A percentile compares a stretch with the other conserved stretches of the same genome.
phyloP scores from a whole-genome alignment of 1,140 invertebrate genomes.

The Periplaneta americana region DNA sequence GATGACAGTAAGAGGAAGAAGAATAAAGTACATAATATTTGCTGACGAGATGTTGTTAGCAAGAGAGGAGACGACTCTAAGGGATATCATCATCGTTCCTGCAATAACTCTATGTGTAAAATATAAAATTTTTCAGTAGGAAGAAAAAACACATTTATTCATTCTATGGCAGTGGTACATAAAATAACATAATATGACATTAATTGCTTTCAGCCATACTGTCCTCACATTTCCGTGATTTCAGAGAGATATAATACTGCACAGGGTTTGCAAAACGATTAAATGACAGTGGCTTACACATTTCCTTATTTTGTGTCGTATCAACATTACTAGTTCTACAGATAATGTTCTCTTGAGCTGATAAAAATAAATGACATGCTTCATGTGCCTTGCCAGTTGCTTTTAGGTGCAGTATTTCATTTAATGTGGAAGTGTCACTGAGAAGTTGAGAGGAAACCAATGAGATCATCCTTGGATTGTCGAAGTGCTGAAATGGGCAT shows the following conservation, averaged over 20 bases:
- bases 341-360: neutral
- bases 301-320: neutral
- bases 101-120: too few species aligned
- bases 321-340: neutral
- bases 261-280: neutral
- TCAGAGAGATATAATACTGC: neutral
- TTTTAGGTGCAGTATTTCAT: neutral
- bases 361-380: neutral
- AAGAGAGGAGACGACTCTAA: too few species aligned
- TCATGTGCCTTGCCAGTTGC: neutral
- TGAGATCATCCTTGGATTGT: slow-evolving; percentile 34
- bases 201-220: neutral
- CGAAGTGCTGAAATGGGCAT: slow-evolving; percentile 54
- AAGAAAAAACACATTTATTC: too few species aligned
- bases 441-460: neutral
- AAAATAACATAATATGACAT: too few species aligned
- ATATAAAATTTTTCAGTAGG: too few species aligned
- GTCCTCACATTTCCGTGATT: neutral
- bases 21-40: too few species aligned
- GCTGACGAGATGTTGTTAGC: too few species aligned
- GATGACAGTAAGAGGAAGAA: too few species aligned
- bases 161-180: too few species aligned
- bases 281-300: too few species aligned
- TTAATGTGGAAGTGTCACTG: neutral
- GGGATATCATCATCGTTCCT: too few species aligned